Base-by-base conservation (phyloP, 2,797 vertebrate genomes). In the Urocyon cinereoargenteus region DNA sequence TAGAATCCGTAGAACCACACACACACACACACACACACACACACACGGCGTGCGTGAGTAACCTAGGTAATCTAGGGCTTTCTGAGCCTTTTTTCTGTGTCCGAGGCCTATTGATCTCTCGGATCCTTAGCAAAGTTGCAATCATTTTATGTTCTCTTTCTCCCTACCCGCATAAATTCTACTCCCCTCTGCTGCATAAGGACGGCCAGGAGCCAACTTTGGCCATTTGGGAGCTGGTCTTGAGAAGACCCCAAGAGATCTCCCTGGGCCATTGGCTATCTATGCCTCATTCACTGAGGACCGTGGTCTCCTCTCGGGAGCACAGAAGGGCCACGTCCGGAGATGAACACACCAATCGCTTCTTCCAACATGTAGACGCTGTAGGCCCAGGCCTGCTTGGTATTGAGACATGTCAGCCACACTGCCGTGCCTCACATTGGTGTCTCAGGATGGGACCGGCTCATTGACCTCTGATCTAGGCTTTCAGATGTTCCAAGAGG, bases 401-500 rank as follows among this genome's bases (percentile, higher is more conserved):
- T 12, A 40, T 10, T 11, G 14, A 12, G 40, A 57, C 31, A 72
- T 18, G 62, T 66, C 40, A 81, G 81, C 86, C 49, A 1, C 77
- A 49, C 2, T 6, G 92, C 13, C n/a, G 51, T 15, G 75, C 72
- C 84, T 70, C 34, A 55, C 59, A 95, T 73, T 53, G 26, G 2
- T 93, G 15, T 94, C 88, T 68, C 86, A 1, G 2, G 16, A 82
- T 75, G n/a, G 70, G 72, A 97, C 0, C 7, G 70, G 53, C 59
- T 92, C 79, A 83, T 24, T 15, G 12, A 24, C 64, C 34, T 82
- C 70, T 82, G 51, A 62, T 28, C 82, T 53, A 98, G 95, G 70
- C 11, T 86, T 22, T 72, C 83, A 95, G 55, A 96, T 91, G 97
- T 96, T 91, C 26, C 86, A 97, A 97, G 73, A 97, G 51, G 22